Conservation (phyloP, 2,113 vertebrate genomes). For the Xenopus laevis region DNA sequence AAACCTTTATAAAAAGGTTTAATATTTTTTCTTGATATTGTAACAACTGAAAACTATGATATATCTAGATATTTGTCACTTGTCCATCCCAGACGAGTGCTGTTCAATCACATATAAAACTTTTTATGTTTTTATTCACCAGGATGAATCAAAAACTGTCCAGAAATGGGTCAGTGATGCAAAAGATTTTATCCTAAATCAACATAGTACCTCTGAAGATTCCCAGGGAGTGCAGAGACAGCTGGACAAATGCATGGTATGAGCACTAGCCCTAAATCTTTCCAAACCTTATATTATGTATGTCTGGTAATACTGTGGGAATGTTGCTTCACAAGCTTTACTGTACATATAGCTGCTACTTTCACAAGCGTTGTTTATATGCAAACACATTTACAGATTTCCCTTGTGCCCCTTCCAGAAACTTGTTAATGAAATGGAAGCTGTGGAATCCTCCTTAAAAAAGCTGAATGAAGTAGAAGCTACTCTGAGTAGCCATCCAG, state of each 20-base stretch:
- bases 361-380: too few relatives aligned
- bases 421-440: constrained; percentile 72
- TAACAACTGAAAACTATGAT: too few relatives aligned
- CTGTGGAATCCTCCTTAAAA: constrained; percentile 76
- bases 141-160: constrained; percentile 75
- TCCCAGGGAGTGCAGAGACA: constrained; percentile 72
- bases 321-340: too few relatives aligned
- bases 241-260: constrained; percentile 82
- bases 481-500: constrained; percentile 65
- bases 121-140: constrained; percentile 2
- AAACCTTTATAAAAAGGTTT: too few relatives aligned
- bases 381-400: too few relatives aligned
- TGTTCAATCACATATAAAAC: too few relatives aligned
- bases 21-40: too few relatives aligned
- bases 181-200: constrained; percentile 73
- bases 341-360: too few relatives aligned
- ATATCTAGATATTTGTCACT: too few relatives aligned
- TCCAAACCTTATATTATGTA: too few relatives aligned
- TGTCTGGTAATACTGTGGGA: too few relatives aligned
- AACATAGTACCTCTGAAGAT: constrained; percentile 61
- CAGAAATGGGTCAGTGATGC: constrained; percentile 80
- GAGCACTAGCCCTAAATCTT: not conserved
- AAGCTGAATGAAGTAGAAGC: constrained; percentile 79
- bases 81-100: too few relatives aligned
- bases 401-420: constrained; percentile 56